Percentiles rank a stretch among this genome's conserved stretches.
phyloP scores from a whole-genome alignment of 2,888 invertebrate species.

The Euclidia mi region DNA sequence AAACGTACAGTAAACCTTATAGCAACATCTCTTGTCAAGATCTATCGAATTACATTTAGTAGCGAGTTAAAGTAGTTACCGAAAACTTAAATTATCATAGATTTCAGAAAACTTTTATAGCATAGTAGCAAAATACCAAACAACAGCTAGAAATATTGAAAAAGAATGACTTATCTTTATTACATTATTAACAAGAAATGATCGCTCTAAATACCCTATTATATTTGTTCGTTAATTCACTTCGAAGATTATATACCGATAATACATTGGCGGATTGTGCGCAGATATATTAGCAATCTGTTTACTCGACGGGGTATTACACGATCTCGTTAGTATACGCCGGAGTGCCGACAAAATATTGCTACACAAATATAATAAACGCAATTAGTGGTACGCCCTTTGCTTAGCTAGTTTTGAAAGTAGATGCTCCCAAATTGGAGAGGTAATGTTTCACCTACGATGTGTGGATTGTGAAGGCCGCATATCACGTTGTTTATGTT shows the following conservation, averaged over 20 bases:
- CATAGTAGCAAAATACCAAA: too few species aligned
- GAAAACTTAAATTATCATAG: too few species aligned
- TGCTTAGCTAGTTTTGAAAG: slow-evolving; percentile 50
- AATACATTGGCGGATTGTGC: slow-evolving; percentile 53
- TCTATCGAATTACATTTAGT: too few species aligned
- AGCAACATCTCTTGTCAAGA: too few species aligned
- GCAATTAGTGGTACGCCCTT: slow-evolving; percentile 52
- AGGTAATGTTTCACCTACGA: slow-evolving; percentile 38
- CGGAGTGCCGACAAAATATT: slow-evolving; percentile 70
- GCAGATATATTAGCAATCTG: slow-evolving; percentile 74
- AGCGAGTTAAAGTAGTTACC: too few species aligned
- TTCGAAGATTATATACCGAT: slow-evolving; percentile 19
- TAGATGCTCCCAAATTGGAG: slow-evolving; percentile 50
- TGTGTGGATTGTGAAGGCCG: too few species aligned
- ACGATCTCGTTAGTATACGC: slow-evolving; percentile 74
- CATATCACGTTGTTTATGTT: too few species aligned
- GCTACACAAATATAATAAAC: slow-evolving; percentile 68
- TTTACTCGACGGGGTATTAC: slow-evolving; percentile 75
- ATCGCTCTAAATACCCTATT: background rate
- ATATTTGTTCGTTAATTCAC: background rate
- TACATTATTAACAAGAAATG: too few species aligned
- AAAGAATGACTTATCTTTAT: too few species aligned
- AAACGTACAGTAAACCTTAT: too few species aligned
- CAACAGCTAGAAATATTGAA: too few species aligned
- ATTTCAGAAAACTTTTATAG: too few species aligned